Conservation (phyloP, 2,113 vertebrate species). For the Xenopus laevis region DNA sequence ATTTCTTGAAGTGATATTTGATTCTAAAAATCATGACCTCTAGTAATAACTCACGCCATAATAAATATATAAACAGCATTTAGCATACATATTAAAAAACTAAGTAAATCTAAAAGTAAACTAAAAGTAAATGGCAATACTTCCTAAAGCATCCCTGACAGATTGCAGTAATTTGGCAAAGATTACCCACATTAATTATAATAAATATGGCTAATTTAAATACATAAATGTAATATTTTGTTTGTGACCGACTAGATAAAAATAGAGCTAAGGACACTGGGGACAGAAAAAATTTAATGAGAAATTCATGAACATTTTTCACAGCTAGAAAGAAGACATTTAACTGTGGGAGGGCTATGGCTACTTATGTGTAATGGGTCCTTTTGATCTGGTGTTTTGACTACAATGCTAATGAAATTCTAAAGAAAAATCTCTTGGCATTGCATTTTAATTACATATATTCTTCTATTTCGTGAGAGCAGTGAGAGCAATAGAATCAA, state of each 20-base stretch:
- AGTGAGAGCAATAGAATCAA: no score
- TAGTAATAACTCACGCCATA: no score
- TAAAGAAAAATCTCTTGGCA: not conserved
- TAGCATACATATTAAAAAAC: not conserved
- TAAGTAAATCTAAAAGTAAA: no score
- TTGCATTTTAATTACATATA: no score
- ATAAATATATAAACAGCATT: no score
- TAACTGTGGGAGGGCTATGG: no score
- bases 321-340: conserved; percentile 1
- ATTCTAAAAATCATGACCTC: no score
- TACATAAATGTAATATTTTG: conserved; percentile 19
- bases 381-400: conserved; percentile 17
- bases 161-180: conserved; percentile 27
- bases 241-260: conserved; percentile 36
- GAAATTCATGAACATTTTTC: conserved; percentile 18
- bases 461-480: no score
- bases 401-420: conserved; percentile 1
- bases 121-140: conserved; percentile 9
- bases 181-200: conserved; percentile 22
- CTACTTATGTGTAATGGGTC: not conserved
- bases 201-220: conserved; percentile 39
- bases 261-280: conserved; percentile 25
- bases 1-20: no score
- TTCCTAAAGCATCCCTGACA: conserved; percentile 24
- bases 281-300: not conserved